These are phyloP conservation scores for Pitta sordida DNA, from an alignment of 2,113 vertebrate genomes.

Conservation along the genomic window DNA sequence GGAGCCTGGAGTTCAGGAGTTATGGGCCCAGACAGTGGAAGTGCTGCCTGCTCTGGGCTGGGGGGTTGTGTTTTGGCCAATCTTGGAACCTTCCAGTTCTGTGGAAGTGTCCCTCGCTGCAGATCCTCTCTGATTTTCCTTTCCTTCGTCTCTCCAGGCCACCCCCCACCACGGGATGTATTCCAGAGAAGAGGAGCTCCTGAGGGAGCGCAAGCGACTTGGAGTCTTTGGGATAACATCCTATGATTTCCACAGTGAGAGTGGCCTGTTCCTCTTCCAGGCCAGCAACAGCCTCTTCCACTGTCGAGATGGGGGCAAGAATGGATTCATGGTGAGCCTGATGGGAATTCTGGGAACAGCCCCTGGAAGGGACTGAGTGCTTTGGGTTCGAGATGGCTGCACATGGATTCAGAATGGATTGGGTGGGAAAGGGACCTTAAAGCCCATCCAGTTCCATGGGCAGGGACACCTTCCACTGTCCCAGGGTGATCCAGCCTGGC, in stretches of 20 bases:
- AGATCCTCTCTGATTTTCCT: not conserved
- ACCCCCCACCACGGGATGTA: conserved; percentile 94
- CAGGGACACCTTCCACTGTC: not conserved
- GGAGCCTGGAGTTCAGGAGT: rapidly evolving
- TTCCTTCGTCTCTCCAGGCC: conserved; percentile 71
- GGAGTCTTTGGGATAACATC: conserved; percentile 96
- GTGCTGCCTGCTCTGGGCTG: not conserved
- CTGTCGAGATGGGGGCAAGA: conserved; percentile 90
- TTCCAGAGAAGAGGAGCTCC: conserved; percentile 92
- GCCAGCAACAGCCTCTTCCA: conserved; percentile 98
- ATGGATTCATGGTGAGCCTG: conserved; percentile 91
- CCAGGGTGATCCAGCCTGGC: not conserved
- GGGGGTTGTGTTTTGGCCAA: not conserved
- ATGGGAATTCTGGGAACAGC: not conserved
- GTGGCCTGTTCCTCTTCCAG: conserved; percentile 96
- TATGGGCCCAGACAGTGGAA: not conserved
- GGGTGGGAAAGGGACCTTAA: not conserved
- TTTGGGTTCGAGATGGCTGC: not conserved
- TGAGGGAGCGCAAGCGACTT: conserved; percentile 91
- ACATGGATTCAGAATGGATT: not conserved
- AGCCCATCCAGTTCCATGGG: not conserved
- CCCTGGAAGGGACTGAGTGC: not conserved
- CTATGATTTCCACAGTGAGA: conserved; percentile 92
- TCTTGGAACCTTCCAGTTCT: not conserved
- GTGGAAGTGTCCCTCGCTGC: not conserved